phyloP scores from a whole-genome alignment of 2,113 vertebrate species.

The Tonatia bakeri region DNA sequence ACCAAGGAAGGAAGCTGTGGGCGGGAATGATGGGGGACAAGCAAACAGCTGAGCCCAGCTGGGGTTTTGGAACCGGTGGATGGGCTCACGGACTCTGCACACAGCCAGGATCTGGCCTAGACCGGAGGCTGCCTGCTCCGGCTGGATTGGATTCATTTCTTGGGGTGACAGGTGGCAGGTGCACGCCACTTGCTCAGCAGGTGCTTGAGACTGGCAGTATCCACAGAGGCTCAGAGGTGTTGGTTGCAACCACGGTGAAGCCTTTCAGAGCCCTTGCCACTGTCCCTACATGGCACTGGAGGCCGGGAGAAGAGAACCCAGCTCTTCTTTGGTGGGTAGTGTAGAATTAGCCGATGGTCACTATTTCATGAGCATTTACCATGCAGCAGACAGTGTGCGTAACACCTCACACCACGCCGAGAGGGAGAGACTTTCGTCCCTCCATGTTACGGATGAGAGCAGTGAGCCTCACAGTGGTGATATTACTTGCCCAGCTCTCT shows the following conservation, averaged over 20 bases:
- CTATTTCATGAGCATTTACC: background rate
- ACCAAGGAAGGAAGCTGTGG: constrained; percentile 44
- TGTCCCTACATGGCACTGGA: rapidly evolving
- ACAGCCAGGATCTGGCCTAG: constrained; percentile 33
- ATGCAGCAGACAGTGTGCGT: background rate
- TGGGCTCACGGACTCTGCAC: background rate
- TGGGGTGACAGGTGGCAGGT: constrained; percentile 52
- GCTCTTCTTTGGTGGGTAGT: background rate
- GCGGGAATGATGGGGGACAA: background rate
- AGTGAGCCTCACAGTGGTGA: background rate
- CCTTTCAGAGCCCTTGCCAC: background rate
- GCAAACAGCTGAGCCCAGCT: background rate
- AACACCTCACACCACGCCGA: background rate
- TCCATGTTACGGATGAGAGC: background rate
- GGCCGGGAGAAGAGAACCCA: background rate
- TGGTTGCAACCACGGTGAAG: background rate
- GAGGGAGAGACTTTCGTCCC: background rate
- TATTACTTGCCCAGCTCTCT: background rate
- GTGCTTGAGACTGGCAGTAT: background rate
- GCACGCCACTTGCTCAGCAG: background rate
- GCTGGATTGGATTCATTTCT: background rate
- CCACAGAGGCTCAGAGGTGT: background rate
- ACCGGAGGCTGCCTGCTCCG: constrained; percentile 22
- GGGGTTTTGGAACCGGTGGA: constrained; percentile 34
- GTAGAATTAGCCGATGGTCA: background rate